Conservation (phyloP, 2,113 vertebrate species). For the Ceyx melanurus region DNA sequence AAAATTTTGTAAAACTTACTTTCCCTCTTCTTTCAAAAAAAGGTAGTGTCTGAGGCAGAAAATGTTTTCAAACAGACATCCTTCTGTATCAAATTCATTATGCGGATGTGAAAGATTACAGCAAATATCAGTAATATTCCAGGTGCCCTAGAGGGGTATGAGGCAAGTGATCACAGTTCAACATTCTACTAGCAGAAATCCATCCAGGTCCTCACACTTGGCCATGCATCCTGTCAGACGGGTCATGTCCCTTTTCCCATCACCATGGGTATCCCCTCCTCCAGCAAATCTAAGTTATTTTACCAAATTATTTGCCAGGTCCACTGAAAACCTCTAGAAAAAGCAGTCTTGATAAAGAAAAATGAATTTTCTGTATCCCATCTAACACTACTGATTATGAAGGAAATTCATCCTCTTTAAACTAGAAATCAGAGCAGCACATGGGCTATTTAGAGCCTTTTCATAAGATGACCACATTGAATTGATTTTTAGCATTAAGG, state of each 20-base stretch:
- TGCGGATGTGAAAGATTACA: neutral
- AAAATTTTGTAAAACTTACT: neutral
- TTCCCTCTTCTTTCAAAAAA: neutral
- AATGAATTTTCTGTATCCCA: neutral
- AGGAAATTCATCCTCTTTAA: neutral
- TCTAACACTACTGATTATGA: neutral
- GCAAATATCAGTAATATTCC: neutral
- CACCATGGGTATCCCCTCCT: neutral
- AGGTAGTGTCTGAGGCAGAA: fast-evolving
- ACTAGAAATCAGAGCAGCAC: neutral
- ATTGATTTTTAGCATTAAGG: neutral
- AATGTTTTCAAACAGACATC: neutral
- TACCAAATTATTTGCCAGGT: neutral
- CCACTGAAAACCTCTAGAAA: neutral
- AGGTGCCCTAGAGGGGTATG: neutral
- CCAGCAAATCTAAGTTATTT: neutral
- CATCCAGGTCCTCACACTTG: neutral
- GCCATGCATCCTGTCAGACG: fast-evolving
- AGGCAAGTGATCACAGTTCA: neutral
- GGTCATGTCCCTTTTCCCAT: neutral
- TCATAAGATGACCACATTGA: constrained; percentile 27
- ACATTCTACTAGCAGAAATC: neutral
- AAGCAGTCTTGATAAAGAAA: neutral
- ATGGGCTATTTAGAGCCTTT: neutral
- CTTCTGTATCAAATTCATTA: neutral